Percentiles rank a stretch among this genome's conserved stretches.
Evolutionary conservation across 1,140 invertebrate species (phyloP).

Genomic region (Rhynchophorus ferrugineus): DNA sequence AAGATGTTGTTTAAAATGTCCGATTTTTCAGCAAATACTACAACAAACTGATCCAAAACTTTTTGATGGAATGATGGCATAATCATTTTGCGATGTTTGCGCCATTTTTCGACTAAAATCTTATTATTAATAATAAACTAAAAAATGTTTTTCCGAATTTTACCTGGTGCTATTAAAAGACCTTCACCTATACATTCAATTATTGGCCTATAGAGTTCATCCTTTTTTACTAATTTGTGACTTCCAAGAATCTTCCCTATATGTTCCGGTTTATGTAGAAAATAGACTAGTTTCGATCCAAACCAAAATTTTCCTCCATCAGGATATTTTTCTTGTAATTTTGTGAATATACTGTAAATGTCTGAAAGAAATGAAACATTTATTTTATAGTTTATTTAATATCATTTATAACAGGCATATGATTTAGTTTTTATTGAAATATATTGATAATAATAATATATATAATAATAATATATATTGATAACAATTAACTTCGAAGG

Average conservation of each 20-base stretch:
- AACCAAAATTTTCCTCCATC: constrained; percentile 33
- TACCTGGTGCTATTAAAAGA: constrained; percentile 59
- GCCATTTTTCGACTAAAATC: constrained; percentile 58
- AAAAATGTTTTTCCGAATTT: constrained; percentile 18
- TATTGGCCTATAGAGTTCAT: constrained; percentile 60
- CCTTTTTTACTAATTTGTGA: constrained; percentile 53
- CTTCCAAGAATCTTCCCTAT: constrained; percentile 42
- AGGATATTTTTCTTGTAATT: constrained; percentile 18
- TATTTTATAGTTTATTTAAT: too few species aligned
- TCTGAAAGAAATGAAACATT: constrained; percentile 8
- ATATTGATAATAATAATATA: too few species aligned
- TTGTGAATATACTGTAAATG: constrained; percentile 14
- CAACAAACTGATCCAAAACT: constrained; percentile 65
- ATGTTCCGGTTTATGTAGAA: constrained; percentile 42
- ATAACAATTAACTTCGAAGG: too few species aligned
- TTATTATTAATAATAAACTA: constrained; percentile 9
- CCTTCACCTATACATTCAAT: constrained; percentile 63
- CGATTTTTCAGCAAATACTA: constrained; percentile 61
- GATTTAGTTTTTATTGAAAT: too few species aligned
- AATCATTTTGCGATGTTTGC: constrained; percentile 56
- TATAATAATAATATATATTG: too few species aligned
- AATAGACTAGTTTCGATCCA: constrained; percentile 36
- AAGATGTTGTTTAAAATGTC: constrained; percentile 51
- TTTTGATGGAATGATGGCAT: constrained; percentile 71
- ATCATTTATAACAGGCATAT: too few species aligned